Evolutionary conservation across 2,888 invertebrate species (phyloP).

Genomic region (Carcina quercana): DNA sequence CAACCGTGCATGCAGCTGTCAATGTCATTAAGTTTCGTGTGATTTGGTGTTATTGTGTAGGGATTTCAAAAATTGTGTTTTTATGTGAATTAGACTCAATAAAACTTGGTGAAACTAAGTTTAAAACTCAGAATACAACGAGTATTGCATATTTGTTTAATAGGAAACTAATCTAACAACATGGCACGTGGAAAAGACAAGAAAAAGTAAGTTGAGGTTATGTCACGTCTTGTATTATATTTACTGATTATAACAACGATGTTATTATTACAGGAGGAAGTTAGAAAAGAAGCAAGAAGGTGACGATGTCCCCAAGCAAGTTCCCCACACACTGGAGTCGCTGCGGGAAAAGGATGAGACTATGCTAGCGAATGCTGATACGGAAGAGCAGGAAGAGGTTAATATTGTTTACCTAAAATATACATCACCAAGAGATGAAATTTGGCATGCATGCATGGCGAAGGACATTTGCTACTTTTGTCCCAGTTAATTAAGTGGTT

Average conservation of each 20-base stretch:
- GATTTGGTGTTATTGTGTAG: conserved; percentile 3
- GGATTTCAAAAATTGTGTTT: conserved; percentile 4
- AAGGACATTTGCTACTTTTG: too few species aligned
- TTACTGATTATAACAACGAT: neutral
- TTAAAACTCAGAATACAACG: too few species aligned
- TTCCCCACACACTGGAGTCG: conserved; percentile 95
- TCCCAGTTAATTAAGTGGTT: too few species aligned
- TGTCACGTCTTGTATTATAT: conserved; percentile 14
- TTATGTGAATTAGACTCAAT: too few species aligned
- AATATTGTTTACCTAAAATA: too few species aligned
- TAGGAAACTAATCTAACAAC: conserved; percentile 15
- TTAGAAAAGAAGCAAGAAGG: conserved; percentile 66
- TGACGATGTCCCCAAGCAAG: conserved; percentile 60
- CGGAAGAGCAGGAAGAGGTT: conserved; percentile 84
- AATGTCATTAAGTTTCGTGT: too few species aligned
- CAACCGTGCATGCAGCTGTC: too few species aligned
- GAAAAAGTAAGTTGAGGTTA: conserved; percentile 60
- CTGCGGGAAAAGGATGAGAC: conserved; percentile 95
- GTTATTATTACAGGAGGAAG: conserved; percentile 44
- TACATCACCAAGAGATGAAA: too few species aligned
- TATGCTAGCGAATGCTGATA: conserved; percentile 82
- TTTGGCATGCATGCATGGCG: too few species aligned
- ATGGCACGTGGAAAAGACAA: conserved; percentile 69
- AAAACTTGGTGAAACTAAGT: too few species aligned
- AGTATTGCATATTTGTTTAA: too few species aligned